Base-by-base conservation (phyloP, 2,113 vertebrate species). In the Xiphophorus hellerii region DNA sequence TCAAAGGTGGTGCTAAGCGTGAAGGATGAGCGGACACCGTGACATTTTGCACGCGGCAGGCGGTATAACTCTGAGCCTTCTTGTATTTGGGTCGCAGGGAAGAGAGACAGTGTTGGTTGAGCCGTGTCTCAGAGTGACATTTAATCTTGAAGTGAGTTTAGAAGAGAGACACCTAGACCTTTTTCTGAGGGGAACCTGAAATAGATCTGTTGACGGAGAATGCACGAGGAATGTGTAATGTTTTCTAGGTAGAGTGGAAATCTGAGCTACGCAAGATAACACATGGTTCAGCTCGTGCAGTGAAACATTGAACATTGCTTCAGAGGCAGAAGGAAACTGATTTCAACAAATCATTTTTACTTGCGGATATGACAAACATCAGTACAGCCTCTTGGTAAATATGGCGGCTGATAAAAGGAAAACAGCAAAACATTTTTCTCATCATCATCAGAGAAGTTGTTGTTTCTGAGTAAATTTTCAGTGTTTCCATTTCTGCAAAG, bases 101-200 rank as follows among this genome's bases (percentile, higher is more conserved):
- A 14, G 39, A 77, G 64, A 66, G 39, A 14, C 42, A 20, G 31
- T 69, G 83, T 86, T 86, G 83, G 54, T 88, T 83, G 77, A 82
- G 86, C 77, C 75, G 85, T 85, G 78, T 77, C 78, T 84, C 84
- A 81, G 69, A 71, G 72, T 82, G 90, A 91, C 76, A 88, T 88
- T 88, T 87, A 77, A 85, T 85, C 76, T 86, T 78, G 66, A 54
- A 72, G 64, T 54, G 80, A 68, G 78, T 82, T 80, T 54, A 66
- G 48, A 74, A 63, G n/a, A 33, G 79, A 76, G 58, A 27, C 72
- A 8, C 76, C 28, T 72, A 72, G 86, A 76, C 80, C 76, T 78
- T 82, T n/a, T 82, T 76, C 64, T 29, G 51, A 29, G 14, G 37
- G 71, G 42, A 76, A 73, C 75, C 79, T 76, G 66, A 87, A 90